Conservation (phyloP, 1,140 invertebrate genomes). For the Diplogasteroides magnus region DNA sequence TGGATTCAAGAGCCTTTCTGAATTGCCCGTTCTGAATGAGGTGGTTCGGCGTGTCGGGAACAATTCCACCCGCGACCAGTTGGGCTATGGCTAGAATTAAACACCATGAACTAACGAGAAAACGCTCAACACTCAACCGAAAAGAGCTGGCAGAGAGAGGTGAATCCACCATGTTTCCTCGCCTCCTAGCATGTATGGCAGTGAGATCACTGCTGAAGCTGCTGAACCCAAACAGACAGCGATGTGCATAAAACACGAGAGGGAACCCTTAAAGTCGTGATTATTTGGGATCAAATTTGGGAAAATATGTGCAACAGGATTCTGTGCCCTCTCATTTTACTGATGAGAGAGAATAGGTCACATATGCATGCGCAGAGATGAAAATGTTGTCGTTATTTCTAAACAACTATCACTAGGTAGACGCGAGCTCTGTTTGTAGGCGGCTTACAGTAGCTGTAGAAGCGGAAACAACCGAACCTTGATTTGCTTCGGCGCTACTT, state of each 20-base stretch:
- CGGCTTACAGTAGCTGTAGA: neutral
- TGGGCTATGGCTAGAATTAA: conserved; percentile 1
- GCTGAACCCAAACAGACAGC: conserved; percentile 24
- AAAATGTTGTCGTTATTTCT: neutral
- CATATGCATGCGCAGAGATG: no score
- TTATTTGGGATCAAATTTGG: no score
- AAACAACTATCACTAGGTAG: neutral
- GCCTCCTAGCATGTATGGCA: conserved; percentile 22
- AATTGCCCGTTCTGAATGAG: conserved; percentile 15
- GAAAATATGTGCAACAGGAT: no score
- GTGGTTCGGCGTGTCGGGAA: conserved; percentile 23
- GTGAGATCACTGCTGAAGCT: conserved; percentile 17
- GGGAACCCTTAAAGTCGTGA: conserved; percentile 17
- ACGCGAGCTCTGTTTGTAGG: no score
- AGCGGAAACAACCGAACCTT: neutral
- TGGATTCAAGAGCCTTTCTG: conserved; percentile 14
- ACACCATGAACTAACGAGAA: neutral
- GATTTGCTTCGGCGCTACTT: conserved; percentile 23
- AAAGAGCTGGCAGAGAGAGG: conserved; percentile 5
- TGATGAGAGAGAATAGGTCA: no score
- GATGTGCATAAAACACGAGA: conserved; percentile 25
- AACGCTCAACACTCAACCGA: conserved; percentile 12
- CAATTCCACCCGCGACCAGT: conserved; percentile 1
- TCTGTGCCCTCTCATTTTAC: no score
- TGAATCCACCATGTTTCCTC: conserved; percentile 19